These are phyloP conservation scores for Archilochus colubris DNA, from an alignment of 2,113 vertebrate genomes.

Conservation along the genomic window DNA sequence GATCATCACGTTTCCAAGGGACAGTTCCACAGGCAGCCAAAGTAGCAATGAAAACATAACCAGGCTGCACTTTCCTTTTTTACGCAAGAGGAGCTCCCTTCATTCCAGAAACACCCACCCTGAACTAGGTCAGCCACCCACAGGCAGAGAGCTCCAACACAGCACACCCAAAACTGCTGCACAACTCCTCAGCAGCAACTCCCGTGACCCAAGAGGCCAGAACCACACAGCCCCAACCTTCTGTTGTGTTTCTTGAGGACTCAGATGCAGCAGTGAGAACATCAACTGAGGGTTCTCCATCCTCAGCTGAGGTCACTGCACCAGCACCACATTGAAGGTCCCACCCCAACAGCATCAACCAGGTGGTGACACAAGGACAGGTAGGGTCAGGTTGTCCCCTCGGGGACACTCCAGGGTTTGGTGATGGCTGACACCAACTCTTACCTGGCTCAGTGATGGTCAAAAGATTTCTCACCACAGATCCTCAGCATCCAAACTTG, in stretches of 20 bases:
- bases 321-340: background rate
- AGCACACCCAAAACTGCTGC: background rate
- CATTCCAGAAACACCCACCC: background rate
- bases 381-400: no score
- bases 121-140: no score
- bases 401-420: rapidly evolving
- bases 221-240: rapidly evolving
- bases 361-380: rapidly evolving
- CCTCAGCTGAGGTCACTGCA: rapidly evolving
- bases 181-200: no score
- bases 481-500: rapidly evolving
- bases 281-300: rapidly evolving
- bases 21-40: background rate
- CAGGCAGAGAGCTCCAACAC: rapidly evolving
- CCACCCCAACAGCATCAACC: background rate
- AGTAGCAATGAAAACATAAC: background rate
- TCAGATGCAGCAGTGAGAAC: background rate
- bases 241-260: no score
- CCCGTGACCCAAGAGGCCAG: rapidly evolving
- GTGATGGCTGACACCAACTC: background rate
- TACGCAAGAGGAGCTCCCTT: rapidly evolving
- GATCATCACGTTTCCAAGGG: background rate
- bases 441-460: rapidly evolving
- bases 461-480: background rate
- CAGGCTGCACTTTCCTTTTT: background rate